Conservation (phyloP, 2,888 invertebrate genomes). For the Eueremaeus valkanovi region DNA sequence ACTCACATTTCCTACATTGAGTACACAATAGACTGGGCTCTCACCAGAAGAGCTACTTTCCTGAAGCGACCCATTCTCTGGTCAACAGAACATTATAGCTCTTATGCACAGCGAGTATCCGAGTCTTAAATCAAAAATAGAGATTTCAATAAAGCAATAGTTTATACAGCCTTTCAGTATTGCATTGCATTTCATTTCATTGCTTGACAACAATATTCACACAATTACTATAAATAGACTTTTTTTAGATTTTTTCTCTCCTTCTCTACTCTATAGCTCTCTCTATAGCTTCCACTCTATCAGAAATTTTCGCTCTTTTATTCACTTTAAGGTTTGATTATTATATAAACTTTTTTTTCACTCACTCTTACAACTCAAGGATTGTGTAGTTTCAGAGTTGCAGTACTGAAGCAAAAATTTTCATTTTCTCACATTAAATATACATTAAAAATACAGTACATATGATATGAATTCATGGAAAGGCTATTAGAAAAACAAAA, state of each 20-base stretch:
- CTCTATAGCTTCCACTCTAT: no score
- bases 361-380: background rate
- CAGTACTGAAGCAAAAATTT: background rate
- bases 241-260: background rate
- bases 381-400: background rate
- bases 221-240: slow-evolving; percentile 5
- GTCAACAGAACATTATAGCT: background rate
- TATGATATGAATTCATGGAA: slow-evolving; percentile 7
- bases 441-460: slow-evolving; percentile 13
- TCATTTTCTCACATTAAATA: background rate
- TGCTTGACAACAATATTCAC: slow-evolving; percentile 9
- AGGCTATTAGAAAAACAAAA: background rate
- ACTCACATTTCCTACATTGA: background rate
- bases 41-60: no score
- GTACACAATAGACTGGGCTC: background rate
- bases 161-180: background rate
- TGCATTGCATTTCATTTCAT: background rate
- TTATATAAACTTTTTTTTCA: background rate
- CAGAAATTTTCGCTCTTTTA: background rate
- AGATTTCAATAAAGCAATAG: background rate
- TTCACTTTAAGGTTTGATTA: background rate
- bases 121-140: background rate
- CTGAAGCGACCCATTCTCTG: background rate
- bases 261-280: background rate
- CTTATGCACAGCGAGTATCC: background rate